phyloP scores from a whole-genome alignment of 2,113 vertebrate genomes.

The rabbit (Oryctolagus cuniculus) region mOryCun1.1 NC_091440.1:122882501-122883000 shows the following conservation, averaged over 20 bases:
- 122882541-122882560: conserved; percentile 27
- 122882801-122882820: not conserved
- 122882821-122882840: not conserved
- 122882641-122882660: not conserved
- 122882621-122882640: not conserved
- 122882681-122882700: not conserved
- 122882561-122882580: not conserved
- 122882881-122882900: not conserved
- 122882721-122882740: not conserved
- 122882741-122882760: not conserved
- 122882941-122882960: not conserved
- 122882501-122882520: not conserved
- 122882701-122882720: not conserved
- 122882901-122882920: not conserved
- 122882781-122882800: not conserved
- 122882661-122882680: not conserved
- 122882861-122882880: not conserved
- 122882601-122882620: not conserved
- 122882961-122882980: not conserved
- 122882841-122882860: conserved; percentile 14
- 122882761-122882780: no score
- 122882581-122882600: not conserved
- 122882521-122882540: not conserved
- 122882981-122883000: not conserved
- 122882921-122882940: not conserved